A percentile compares a stretch with the other conserved stretches of the same genome.
Conservation (phyloP, 2,113 vertebrate species). For the Thinocorus orbignyianus region DNA sequence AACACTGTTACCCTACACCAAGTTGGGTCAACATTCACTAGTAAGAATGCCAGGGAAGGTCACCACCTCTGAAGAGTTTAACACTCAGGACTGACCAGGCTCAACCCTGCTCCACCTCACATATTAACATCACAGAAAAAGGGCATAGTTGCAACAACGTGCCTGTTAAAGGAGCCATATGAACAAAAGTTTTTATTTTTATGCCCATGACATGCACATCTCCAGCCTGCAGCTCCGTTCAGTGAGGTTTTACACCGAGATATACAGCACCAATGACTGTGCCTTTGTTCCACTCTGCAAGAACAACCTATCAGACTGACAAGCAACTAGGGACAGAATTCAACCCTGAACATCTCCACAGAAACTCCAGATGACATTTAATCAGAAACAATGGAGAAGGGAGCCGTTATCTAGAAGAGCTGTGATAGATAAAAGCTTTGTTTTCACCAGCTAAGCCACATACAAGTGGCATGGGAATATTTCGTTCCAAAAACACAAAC, state of each 20-base stretch:
- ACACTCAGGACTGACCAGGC: not conserved
- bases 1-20: not conserved
- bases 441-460: conserved; percentile 18
- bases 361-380: conserved; percentile 5
- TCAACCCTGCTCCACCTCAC: not conserved
- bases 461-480: conserved; percentile 26
- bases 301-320: not conserved
- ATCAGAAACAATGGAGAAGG: not conserved
- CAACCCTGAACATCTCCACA: not conserved
- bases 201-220: not conserved
- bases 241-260: not conserved
- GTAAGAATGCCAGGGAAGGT: not conserved
- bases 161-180: not conserved
- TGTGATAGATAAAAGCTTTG: conserved; percentile 26
- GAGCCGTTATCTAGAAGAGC: not conserved
- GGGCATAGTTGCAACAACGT: not conserved
- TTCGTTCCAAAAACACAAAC: not conserved
- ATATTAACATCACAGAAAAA: not conserved
- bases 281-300: not conserved
- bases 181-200: not conserved
- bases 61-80: not conserved
- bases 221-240: not conserved
- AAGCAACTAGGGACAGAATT: not conserved
- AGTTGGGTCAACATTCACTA: not conserved
- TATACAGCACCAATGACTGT: accelerated